Percentiles rank a stretch among this genome's conserved stretches.
These are phyloP conservation scores for Xiphydria camelus DNA, from an alignment of 2,888 invertebrate genomes.

Conservation along the genomic window DNA sequence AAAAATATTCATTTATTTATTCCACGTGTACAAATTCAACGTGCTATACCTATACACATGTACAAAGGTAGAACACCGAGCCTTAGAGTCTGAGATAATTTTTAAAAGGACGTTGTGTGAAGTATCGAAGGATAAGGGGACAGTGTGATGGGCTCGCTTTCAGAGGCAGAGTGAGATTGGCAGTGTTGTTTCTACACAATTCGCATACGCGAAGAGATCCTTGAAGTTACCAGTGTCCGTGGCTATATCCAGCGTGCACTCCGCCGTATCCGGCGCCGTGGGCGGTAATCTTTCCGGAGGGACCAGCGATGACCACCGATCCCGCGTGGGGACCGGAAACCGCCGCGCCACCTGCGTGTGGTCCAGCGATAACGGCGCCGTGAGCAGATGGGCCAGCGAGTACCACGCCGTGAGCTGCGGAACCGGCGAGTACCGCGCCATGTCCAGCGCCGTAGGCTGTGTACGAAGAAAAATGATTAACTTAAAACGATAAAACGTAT, in stretches of 20 bases:
- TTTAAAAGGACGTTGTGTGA: constrained; percentile 1
- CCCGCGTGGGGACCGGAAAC: constrained; percentile 50
- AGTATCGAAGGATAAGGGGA: constrained; percentile 1
- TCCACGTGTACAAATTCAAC: constrained; percentile 15
- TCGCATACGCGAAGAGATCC: no score
- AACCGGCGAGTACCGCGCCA: constrained; percentile 19
- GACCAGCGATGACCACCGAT: constrained; percentile 51
- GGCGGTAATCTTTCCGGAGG: constrained; percentile 52
- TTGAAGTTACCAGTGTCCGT: constrained; percentile 43
- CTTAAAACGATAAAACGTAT: no score
- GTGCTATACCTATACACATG: constrained; percentile 20
- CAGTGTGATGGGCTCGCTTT: background rate
- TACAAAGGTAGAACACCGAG: constrained; percentile 4
- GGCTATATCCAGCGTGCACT: constrained; percentile 42
- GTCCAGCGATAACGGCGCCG: constrained; percentile 48
- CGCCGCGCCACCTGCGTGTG: constrained; percentile 48
- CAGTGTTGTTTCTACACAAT: background rate
- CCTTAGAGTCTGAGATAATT: background rate
- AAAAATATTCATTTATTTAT: constrained; percentile 17
- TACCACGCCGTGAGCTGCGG: constrained; percentile 39
- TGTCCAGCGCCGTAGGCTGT: constrained; percentile 28
- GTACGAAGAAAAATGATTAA: no score
- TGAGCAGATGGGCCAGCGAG: constrained; percentile 47
- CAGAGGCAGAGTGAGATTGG: constrained; percentile 1
- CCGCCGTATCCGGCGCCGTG: constrained; percentile 52